phyloP scores from a whole-genome alignment of 2,888 invertebrate genomes.

The Cabera pusaria region DNA sequence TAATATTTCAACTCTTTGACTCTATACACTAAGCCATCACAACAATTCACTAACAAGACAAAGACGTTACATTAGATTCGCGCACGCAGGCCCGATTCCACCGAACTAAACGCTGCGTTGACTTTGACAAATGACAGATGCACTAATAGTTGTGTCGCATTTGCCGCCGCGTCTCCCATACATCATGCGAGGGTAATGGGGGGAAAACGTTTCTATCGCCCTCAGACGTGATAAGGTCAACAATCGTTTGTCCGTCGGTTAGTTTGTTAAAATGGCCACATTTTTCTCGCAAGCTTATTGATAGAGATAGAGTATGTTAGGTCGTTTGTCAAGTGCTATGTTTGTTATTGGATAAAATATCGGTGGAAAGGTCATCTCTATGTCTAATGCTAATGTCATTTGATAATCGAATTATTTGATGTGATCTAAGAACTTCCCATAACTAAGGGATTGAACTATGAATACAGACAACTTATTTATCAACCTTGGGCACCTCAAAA shows the following conservation, averaged over 20 bases:
- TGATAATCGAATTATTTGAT: no score
- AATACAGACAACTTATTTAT: no score
- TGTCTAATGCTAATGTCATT: no score
- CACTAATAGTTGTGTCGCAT: constrained; percentile 82
- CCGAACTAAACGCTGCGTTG: constrained; percentile 65
- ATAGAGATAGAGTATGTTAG: constrained; percentile 23
- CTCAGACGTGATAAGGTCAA: constrained; percentile 72
- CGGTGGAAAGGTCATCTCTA: no score
- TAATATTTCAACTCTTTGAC: no score
- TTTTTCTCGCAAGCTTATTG: constrained; percentile 32
- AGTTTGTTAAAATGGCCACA: constrained; percentile 41
- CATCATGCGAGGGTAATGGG: constrained; percentile 77
- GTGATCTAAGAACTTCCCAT: no score
- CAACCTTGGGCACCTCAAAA: no score
- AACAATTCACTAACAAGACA: neutral
- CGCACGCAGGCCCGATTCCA: constrained; percentile 21
- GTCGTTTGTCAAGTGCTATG: constrained; percentile 19
- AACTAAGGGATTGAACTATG: no score
- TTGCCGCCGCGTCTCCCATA: constrained; percentile 59
- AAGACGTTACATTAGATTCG: constrained; percentile 3
- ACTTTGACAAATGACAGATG: constrained; percentile 83
- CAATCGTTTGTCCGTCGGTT: constrained; percentile 63
- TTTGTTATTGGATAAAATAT: no score
- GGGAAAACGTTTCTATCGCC: constrained; percentile 71
- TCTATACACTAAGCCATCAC: no score